Conservation (phyloP, 1,140 invertebrate genomes). For the Apis laboriosa region DNA sequence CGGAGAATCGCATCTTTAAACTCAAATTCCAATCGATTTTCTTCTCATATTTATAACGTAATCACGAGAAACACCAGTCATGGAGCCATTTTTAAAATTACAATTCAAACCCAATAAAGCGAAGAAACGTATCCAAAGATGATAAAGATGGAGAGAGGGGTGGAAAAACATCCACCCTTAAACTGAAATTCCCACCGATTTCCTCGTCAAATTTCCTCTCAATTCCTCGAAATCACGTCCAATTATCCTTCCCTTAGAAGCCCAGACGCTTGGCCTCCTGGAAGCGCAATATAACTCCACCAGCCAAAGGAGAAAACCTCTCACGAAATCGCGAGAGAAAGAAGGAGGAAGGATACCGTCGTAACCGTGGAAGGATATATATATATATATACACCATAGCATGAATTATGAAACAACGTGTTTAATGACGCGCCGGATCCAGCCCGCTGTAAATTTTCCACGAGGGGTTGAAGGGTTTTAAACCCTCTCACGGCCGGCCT, state of each 20-base stretch:
- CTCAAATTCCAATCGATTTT: too few relatives aligned
- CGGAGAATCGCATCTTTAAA: too few relatives aligned
- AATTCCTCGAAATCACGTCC: neutral
- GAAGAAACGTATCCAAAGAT: too few relatives aligned
- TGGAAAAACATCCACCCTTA: too few relatives aligned
- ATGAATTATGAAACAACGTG: slow-evolving; percentile 81
- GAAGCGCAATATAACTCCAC: neutral
- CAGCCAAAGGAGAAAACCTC: too few relatives aligned
- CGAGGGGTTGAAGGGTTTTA: slow-evolving; percentile 70
- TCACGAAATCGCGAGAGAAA: slow-evolving; percentile 13
- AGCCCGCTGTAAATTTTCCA: slow-evolving; percentile 75
- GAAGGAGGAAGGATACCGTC: slow-evolving; percentile 17
- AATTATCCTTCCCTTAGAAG: neutral
- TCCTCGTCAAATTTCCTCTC: neutral
- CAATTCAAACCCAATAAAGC: too few relatives aligned
- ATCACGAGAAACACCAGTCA: too few relatives aligned
- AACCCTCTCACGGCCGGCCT: slow-evolving; percentile 68
- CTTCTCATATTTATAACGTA: too few relatives aligned
- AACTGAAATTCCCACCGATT: too few relatives aligned
- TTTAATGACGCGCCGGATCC: slow-evolving; percentile 79
- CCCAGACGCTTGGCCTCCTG: neutral
- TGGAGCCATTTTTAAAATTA: too few relatives aligned
- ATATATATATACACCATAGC: slow-evolving; percentile 47
- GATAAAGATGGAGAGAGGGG: too few relatives aligned
- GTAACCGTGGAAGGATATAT: neutral